phyloP scores from a whole-genome alignment of 92 coral and sea anemone genomes.

The Porites divaricata region DNA sequence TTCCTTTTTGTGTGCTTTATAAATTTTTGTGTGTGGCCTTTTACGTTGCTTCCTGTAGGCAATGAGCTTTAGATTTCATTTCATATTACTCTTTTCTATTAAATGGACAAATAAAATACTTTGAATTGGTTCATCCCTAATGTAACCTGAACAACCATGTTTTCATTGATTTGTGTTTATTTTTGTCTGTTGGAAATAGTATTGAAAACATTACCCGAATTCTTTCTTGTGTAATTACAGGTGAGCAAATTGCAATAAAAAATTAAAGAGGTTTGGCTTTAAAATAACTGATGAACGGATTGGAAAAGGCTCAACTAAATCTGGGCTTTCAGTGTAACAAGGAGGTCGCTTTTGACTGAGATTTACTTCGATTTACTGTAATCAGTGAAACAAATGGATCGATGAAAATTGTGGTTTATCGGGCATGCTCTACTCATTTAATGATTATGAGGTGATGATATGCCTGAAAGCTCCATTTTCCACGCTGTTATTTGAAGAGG shows the following conservation, averaged over 20 bases:
- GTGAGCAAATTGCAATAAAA: constrained; percentile 19
- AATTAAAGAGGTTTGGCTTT: constrained; percentile 20
- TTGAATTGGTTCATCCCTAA: not conserved
- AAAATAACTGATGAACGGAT: not conserved
- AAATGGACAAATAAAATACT: not conserved
- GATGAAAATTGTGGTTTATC: not conserved
- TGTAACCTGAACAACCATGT: not conserved
- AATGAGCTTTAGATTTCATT: not conserved
- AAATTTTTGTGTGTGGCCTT: not conserved
- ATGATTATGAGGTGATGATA: constrained; percentile 1
- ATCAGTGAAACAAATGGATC: not conserved
- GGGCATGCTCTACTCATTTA: not conserved
- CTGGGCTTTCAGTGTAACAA: not conserved
- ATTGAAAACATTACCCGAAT: constrained; percentile 14
- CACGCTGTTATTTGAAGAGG: no score
- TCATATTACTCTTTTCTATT: not conserved
- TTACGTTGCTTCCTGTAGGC: not conserved
- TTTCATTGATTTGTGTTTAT: not conserved
- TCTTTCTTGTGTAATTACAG: constrained; percentile 13
- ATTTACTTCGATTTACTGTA: not conserved
- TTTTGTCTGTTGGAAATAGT: not conserved
- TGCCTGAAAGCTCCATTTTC: not conserved
- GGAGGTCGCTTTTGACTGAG: not conserved
- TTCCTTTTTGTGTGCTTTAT: not conserved
- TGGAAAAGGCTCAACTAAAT: not conserved